These are phyloP conservation scores for Aphis gossypii DNA, from an alignment of 1,140 invertebrate genomes.

Conservation along the genomic window DNA sequence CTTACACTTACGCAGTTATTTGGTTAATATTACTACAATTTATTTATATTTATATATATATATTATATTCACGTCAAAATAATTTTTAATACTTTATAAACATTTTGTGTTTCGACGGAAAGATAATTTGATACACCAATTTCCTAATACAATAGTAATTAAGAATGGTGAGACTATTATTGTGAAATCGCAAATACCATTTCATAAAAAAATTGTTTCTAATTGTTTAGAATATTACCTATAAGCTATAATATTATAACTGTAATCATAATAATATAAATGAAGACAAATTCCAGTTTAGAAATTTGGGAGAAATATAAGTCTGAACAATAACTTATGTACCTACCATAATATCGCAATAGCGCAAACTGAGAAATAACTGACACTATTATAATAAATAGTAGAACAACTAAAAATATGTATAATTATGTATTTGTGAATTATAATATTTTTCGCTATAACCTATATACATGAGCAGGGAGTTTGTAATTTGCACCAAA, in stretches of 20 bases:
- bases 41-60: neutral
- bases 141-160: neutral
- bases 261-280: too few species aligned
- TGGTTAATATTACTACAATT: neutral
- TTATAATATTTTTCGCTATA: neutral
- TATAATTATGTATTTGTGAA: neutral
- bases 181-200: neutral
- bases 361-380: neutral
- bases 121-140: neutral
- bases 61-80: neutral
- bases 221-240: neutral
- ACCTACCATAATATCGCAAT: neutral
- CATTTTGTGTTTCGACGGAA: neutral
- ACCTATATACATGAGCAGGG: too few species aligned
- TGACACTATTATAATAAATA: neutral
- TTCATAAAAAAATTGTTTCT: neutral
- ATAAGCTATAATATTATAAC: too few species aligned
- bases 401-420: neutral
- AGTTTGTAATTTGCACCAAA: too few species aligned
- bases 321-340: neutral
- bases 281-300: neutral
- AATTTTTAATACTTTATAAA: neutral
- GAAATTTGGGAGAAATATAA: neutral
- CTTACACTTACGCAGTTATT: neutral
- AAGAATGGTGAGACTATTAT: neutral